phyloP scores from a whole-genome alignment of 2,888 invertebrate species.

The Tenthredo notha region DNA sequence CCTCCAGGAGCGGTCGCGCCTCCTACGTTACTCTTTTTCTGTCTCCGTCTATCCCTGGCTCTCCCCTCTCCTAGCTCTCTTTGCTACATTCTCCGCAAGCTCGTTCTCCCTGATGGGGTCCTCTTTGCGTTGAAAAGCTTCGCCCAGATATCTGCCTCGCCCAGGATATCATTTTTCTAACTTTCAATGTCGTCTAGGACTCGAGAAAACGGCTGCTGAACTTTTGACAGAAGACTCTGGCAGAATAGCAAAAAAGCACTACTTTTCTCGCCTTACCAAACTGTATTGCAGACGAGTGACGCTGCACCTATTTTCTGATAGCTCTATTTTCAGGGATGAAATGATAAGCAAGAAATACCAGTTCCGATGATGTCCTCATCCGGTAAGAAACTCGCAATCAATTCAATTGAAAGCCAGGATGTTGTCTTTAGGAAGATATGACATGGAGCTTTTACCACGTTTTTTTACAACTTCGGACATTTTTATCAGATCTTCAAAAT shows the following conservation, averaged over 20 bases:
- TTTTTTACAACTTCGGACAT: not conserved
- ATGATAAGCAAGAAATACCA: not conserved
- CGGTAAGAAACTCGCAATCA: not conserved
- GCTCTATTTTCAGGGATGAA: not conserved
- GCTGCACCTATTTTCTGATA: not conserved
- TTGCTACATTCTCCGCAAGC: constrained; percentile 52
- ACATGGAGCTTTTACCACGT: not conserved
- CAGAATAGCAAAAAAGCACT: not conserved
- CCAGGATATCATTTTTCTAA: constrained; percentile 10
- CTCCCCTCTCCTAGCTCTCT: constrained; percentile 58
- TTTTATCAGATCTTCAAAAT: not conserved
- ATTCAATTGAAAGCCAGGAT: not conserved
- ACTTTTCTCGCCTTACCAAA: not conserved
- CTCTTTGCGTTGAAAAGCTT: constrained; percentile 54
- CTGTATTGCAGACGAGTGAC: constrained; percentile 13
- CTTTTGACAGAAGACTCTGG: not conserved
- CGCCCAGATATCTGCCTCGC: constrained; percentile 32
- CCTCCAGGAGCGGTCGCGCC: constrained; percentile 68
- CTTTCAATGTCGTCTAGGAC: not conserved
- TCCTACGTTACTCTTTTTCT: constrained; percentile 35
- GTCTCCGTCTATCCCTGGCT: constrained; percentile 58
- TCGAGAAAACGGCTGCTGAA: not conserved
- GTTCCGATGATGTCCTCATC: not conserved
- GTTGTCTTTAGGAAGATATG: not conserved
- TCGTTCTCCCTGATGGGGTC: constrained; percentile 55